Conservation (phyloP, 2,797 vertebrate species). For the Rhincodon typus region DNA sequence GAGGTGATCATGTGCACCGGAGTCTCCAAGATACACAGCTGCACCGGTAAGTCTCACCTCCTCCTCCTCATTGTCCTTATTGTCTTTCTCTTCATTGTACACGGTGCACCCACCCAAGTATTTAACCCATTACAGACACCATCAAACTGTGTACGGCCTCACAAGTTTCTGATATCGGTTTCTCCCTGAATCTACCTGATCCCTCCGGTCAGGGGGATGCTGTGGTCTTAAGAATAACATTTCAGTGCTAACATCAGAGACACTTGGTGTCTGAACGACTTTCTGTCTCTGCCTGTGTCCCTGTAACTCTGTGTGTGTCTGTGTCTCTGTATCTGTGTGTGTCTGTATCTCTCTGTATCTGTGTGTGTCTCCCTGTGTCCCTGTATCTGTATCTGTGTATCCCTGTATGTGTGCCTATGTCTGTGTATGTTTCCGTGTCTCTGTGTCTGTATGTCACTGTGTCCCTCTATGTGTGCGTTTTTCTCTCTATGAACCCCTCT, state of each 20-base stretch:
- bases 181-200: neutral
- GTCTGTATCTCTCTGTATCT: neutral
- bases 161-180: neutral
- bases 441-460: too few species aligned
- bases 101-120: neutral
- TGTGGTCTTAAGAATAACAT: neutral
- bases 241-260: neutral
- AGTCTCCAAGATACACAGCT: too few species aligned
- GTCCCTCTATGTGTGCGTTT: neutral
- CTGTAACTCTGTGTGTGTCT: neutral
- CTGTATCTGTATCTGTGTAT: too few species aligned
- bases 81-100: neutral
- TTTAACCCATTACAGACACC: neutral
- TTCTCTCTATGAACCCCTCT: neutral
- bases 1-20: neutral
- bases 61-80: too few species aligned
- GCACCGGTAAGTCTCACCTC: neutral
- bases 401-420: too few species aligned
- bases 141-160: neutral
- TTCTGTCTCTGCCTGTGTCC: neutral
- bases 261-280: neutral
- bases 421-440: neutral
- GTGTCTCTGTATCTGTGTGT: neutral
- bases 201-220: neutral
- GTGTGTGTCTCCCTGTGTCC: too few species aligned